These are phyloP conservation scores for Villa cingulata DNA, from an alignment of 2,888 invertebrate species.

Conservation along the genomic window DNA sequence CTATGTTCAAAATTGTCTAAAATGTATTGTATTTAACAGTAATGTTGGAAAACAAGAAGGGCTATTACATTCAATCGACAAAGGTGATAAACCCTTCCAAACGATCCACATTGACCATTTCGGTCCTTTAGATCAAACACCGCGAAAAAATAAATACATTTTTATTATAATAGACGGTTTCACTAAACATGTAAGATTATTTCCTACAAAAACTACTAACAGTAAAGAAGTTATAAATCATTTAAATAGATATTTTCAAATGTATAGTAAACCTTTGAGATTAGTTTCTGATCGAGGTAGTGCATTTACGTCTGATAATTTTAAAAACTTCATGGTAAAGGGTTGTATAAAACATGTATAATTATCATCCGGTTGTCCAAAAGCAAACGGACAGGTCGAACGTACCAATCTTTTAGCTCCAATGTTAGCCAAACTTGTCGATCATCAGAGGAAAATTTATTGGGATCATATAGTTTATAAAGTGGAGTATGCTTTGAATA, in stretches of 20 bases:
- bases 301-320: conserved; percentile 25
- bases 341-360: conserved; percentile 9
- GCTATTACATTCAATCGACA: background rate
- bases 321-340: conserved; percentile 20
- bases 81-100: conserved; percentile 15
- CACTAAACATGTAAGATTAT: conserved; percentile 22
- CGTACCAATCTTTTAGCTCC: conserved; percentile 8
- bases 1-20: background rate
- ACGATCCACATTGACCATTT: conserved; percentile 10
- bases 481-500: background rate
- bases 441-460: background rate
- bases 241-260: conserved; percentile 4
- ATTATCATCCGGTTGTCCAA: conserved; percentile 1
- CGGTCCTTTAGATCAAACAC: conserved; percentile 24
- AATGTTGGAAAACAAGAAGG: background rate
- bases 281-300: conserved; percentile 19
- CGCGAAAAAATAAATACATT: conserved; percentile 17
- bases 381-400: conserved; percentile 9
- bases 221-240: conserved; percentile 5
- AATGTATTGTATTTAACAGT: background rate
- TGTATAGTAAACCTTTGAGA: conserved; percentile 4
- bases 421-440: conserved; percentile 6
- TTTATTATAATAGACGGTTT: conserved; percentile 9
- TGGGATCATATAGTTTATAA: background rate
- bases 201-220: conserved; percentile 3